These are phyloP conservation scores for Drosophila hamatofila DNA, from an alignment of 2,888 invertebrate genomes.

Conservation along the genomic window DNA sequence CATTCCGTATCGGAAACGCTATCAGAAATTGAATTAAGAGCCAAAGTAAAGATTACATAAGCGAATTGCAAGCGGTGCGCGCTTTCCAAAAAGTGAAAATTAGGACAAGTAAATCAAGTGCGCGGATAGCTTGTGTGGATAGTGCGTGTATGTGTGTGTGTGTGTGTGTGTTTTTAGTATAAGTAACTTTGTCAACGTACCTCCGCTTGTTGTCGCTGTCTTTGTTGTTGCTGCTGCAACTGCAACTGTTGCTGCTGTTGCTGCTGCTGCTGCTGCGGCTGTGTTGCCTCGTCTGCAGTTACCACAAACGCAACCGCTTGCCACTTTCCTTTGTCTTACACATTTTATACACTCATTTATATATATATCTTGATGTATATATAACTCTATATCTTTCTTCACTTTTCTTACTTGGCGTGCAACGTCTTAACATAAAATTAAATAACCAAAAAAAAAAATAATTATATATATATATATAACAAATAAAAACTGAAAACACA, in stretches of 20 bases:
- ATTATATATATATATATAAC: neutral
- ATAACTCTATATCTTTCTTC: conserved; percentile 21
- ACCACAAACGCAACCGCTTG: conserved; percentile 59
- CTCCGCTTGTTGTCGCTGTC: conserved; percentile 59
- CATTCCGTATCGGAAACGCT: conserved; percentile 5
- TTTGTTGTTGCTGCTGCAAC: conserved; percentile 31
- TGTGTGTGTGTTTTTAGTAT: conserved; percentile 28
- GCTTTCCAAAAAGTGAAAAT: conserved; percentile 71
- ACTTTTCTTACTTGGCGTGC: conserved; percentile 30
- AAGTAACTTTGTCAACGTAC: conserved; percentile 56
- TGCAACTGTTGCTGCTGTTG: conserved; percentile 13
- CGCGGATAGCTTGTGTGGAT: conserved; percentile 17
- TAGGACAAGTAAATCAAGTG: conserved; percentile 56
- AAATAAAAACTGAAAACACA: conserved; percentile 13
- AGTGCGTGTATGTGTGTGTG: conserved; percentile 10
- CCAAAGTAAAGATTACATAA: conserved; percentile 27
- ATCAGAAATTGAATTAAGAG: conserved; percentile 12
- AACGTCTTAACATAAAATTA: conserved; percentile 25
- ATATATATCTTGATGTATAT: neutral
- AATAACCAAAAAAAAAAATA: neutral
- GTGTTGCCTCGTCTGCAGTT: conserved; percentile 44
- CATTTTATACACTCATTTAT: conserved; percentile 44
- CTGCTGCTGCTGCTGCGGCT: conserved; percentile 16
- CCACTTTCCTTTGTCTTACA: conserved; percentile 76
- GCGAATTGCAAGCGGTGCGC: conserved; percentile 30